Conservation (phyloP, 2,797 vertebrate species). For the Acipenser oxyrinchus region DNA sequence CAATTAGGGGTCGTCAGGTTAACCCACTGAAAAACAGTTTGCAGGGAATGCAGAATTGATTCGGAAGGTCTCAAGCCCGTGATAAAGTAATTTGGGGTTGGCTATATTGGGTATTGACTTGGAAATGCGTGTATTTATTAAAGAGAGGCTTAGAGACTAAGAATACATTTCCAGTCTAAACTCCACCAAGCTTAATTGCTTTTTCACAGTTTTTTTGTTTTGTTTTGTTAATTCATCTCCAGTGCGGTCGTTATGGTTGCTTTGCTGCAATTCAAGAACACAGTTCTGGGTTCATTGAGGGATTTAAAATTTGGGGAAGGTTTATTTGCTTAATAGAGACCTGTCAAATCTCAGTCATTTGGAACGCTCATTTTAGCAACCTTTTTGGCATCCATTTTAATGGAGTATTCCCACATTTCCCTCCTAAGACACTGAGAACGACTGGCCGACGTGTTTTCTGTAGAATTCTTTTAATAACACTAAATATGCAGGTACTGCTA, state of each 20-base stretch:
- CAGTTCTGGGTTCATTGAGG: too few species aligned
- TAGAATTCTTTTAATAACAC: too few species aligned
- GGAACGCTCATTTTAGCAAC: too few species aligned
- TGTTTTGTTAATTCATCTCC: slow-evolving; percentile 25
- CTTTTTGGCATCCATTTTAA: too few species aligned
- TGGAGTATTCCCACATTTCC: too few species aligned
- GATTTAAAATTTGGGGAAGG: too few species aligned
- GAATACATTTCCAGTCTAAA: slow-evolving; percentile 15
- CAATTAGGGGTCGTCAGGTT: background rate
- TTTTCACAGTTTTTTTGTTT: slow-evolving; percentile 19
- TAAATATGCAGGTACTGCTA: too few species aligned
- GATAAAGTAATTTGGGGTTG: slow-evolving; percentile 15
- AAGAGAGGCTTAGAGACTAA: slow-evolving; percentile 17
- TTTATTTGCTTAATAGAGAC: too few species aligned
- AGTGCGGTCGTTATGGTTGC: slow-evolving; percentile 5
- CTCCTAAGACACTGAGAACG: too few species aligned
- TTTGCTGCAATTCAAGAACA: too few species aligned
- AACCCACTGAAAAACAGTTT: background rate
- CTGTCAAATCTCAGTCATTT: too few species aligned
- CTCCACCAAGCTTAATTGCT: slow-evolving; percentile 21
- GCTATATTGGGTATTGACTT: slow-evolving; percentile 20
- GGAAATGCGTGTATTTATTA: slow-evolving; percentile 16
- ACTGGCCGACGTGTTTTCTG: too few species aligned
- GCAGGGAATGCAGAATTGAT: slow-evolving; percentile 11
- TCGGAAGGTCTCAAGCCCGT: slow-evolving; percentile 3